Percentiles rank a stretch among this genome's conserved stretches.
Conservation (phyloP, 2,113 vertebrate species). For the Eleginops maclovinus region DNA sequence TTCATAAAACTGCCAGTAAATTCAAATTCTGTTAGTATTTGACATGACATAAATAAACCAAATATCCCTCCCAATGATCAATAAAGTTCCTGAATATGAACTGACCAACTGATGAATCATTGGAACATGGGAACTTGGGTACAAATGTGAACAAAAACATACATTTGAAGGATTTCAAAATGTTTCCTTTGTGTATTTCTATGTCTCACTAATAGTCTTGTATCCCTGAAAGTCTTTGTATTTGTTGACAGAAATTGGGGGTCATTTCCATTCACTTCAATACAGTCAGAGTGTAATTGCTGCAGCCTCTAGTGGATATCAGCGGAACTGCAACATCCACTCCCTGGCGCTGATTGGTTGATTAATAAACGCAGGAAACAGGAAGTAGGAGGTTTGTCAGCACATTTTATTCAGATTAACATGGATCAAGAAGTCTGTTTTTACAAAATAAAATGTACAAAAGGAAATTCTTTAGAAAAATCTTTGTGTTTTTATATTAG, state of each 20-base stretch:
- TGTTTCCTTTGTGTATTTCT: neutral
- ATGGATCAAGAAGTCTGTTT: neutral
- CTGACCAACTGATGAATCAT: no score
- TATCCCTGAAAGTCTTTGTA: neutral
- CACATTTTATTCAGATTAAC: constrained; percentile 50
- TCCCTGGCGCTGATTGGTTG: no score
- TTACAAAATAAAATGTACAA: constrained; percentile 49
- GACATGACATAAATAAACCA: no score
- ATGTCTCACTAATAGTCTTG: neutral
- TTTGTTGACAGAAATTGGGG: no score
- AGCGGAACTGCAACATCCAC: neutral
- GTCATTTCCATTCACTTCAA: neutral
- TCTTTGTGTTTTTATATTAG: constrained; percentile 31
- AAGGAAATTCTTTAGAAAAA: constrained; percentile 20
- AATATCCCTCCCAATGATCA: no score
- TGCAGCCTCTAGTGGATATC: constrained; percentile 20
- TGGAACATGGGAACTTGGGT: no score
- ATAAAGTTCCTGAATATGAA: no score
- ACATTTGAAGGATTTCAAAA: neutral
- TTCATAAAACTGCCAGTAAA: no score
- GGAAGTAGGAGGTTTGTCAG: neutral
- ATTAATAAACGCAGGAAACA: constrained; percentile 1
- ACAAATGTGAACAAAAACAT: no score
- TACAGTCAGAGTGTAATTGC: neutral
- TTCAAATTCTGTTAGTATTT: no score